These are phyloP conservation scores for Holothuria glaberrima DNA, from an alignment of 35 echinoderm and acorn worm species.

Conservation along the genomic window DNA sequence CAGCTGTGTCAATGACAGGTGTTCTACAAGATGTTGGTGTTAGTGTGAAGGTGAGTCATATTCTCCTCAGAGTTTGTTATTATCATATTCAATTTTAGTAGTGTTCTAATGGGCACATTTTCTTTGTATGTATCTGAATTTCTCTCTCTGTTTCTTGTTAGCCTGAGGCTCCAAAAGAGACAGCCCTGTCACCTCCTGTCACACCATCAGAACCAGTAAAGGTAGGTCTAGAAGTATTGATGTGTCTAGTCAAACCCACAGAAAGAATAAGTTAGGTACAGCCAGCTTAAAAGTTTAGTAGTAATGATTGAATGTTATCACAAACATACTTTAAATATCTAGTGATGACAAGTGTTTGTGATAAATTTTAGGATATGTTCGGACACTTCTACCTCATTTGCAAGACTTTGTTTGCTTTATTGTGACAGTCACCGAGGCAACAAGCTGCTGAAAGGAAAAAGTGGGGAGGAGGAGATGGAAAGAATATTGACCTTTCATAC, in stretches of 20 bases:
- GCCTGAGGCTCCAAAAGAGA: too few species aligned
- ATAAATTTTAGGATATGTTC: neutral
- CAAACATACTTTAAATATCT: neutral
- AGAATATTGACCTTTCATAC: constrained; percentile 40
- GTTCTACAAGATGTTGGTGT: constrained; percentile 76
- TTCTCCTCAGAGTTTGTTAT: too few species aligned
- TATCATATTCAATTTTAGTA: too few species aligned
- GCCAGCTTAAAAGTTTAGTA: too few species aligned
- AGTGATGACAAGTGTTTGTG: neutral
- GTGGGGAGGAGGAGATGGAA: constrained; percentile 83
- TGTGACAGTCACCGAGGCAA: neutral
- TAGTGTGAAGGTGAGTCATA: constrained; percentile 17
- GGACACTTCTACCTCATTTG: too few species aligned
- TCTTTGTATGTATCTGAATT: neutral
- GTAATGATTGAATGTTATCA: too few species aligned
- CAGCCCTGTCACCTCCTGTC: too few species aligned
- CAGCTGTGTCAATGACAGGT: constrained; percentile 74
- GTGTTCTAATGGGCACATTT: too few species aligned
- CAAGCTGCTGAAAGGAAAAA: constrained; percentile 75
- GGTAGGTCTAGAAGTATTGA: too few species aligned
- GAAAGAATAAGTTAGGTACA: too few species aligned
- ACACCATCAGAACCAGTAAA: too few species aligned
- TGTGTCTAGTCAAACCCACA: too few species aligned
- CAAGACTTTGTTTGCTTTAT: neutral
- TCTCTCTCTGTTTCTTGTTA: neutral